Conservation (phyloP, 2,797 vertebrate genomes). For the Orestias chungarensis region DNA sequence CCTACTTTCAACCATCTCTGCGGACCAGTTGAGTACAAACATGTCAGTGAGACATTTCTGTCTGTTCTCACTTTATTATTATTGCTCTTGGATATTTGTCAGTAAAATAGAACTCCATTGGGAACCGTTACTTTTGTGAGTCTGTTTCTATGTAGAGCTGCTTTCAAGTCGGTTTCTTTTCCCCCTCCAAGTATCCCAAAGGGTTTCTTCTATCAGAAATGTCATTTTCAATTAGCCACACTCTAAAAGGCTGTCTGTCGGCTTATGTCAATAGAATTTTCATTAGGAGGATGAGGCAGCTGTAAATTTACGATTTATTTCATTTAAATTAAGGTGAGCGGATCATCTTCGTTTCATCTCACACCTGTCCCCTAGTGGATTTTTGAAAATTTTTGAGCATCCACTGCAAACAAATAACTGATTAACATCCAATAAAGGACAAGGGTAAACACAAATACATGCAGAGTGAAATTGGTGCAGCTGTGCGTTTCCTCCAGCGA, state of each 20-base stretch:
- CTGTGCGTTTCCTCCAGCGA: slow-evolving; percentile 55
- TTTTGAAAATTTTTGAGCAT: slow-evolving; percentile 50
- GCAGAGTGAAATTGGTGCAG: slow-evolving; percentile 55
- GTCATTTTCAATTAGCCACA: slow-evolving; percentile 79
- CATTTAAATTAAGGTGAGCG: slow-evolving; percentile 54
- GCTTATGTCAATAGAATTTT: slow-evolving; percentile 72
- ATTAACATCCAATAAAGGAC: slow-evolving; percentile 58
- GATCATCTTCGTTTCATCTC: slow-evolving; percentile 60
- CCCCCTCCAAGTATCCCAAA: slow-evolving; percentile 40
- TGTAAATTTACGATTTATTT: slow-evolving; percentile 54
- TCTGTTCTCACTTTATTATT: slow-evolving; percentile 65
- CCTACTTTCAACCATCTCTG: slow-evolving; percentile 22
- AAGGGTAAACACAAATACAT: slow-evolving; percentile 46
- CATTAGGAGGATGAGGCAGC: slow-evolving; percentile 54
- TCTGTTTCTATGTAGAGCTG: slow-evolving; percentile 41
- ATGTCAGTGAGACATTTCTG: slow-evolving; percentile 48
- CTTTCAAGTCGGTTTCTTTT: slow-evolving; percentile 48
- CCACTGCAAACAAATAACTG: slow-evolving; percentile 55
- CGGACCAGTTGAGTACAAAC: slow-evolving; percentile 34
- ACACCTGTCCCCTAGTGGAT: slow-evolving; percentile 53
- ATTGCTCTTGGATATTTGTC: slow-evolving; percentile 50
- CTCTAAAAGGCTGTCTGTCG: slow-evolving; percentile 53
- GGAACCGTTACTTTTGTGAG: slow-evolving; percentile 60
- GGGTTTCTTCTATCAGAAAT: slow-evolving; percentile 55
- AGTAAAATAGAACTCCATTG: slow-evolving; percentile 57